Conservation (phyloP, 2,797 vertebrate species). For the Galagoides demidoff region DNA sequence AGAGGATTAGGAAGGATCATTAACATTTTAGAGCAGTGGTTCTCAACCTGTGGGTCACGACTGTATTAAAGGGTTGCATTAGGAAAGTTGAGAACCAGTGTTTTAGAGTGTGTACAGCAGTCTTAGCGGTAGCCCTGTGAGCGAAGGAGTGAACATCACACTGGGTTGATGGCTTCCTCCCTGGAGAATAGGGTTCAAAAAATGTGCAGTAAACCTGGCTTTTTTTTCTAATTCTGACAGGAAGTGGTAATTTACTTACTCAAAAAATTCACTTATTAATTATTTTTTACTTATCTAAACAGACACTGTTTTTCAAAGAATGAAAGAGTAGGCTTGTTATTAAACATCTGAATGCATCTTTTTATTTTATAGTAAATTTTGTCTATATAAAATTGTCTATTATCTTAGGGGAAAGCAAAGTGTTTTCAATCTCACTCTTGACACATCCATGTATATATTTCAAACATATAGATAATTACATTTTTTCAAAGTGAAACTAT, state of each 20-base stretch:
- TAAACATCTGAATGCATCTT: not conserved
- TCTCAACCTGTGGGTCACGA: not conserved
- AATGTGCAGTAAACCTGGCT: not conserved
- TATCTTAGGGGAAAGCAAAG: not conserved
- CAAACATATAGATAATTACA: not conserved
- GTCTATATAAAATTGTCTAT: not conserved
- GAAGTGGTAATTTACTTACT: not conserved
- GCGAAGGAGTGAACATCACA: not conserved
- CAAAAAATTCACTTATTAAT: not conserved
- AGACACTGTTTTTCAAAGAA: not conserved
- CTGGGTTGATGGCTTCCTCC: not conserved
- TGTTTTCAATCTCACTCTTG: not conserved
- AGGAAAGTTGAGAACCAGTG: too few species aligned
- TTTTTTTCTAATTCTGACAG: not conserved
- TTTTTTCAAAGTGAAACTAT: not conserved
- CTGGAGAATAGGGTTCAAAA: not conserved
- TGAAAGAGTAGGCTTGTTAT: not conserved
- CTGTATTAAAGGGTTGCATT: not conserved
- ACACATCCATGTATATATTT: not conserved
- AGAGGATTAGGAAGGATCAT: not conserved
- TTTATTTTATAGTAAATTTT: not conserved
- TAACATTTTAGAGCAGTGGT: not conserved
- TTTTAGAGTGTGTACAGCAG: not conserved
- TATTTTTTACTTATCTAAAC: slow-evolving; percentile 26
- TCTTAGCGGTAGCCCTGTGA: not conserved